phyloP scores from a whole-genome alignment of 2,888 invertebrate genomes.

The Andrena haemorrhoa region DNA sequence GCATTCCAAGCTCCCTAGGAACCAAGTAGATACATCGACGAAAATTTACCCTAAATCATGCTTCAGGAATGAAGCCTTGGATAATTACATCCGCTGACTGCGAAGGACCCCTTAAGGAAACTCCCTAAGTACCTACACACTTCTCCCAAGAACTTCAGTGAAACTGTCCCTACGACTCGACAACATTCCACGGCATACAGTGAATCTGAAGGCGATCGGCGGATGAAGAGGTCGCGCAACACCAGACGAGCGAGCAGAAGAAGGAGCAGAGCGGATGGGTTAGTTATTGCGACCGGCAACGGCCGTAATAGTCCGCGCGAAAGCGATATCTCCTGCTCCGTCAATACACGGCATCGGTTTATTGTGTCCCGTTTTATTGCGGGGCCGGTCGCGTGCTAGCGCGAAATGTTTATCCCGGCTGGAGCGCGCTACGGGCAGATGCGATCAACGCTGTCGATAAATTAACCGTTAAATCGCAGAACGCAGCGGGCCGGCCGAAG shows the following conservation, averaged over 20 bases:
- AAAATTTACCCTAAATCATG: too few relatives aligned
- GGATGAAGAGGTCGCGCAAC: not conserved
- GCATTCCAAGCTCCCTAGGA: too few relatives aligned
- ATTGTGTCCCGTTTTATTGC: constrained; percentile 57
- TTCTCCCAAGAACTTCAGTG: too few relatives aligned
- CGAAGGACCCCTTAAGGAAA: too few relatives aligned
- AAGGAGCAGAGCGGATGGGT: constrained; percentile 20
- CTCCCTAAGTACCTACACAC: too few relatives aligned
- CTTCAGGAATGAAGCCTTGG: too few relatives aligned
- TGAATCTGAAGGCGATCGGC: constrained; percentile 29
- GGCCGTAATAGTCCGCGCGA: constrained; percentile 30
- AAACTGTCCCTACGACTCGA: not conserved
- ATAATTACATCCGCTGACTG: too few relatives aligned
- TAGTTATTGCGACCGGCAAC: constrained; percentile 40
- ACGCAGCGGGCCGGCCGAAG: constrained; percentile 51
- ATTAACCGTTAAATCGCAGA: constrained; percentile 64
- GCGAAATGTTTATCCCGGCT: constrained; percentile 36
- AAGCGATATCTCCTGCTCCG: constrained; percentile 45
- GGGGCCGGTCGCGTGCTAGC: constrained; percentile 36
- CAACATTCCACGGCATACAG: not conserved
- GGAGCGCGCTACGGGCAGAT: constrained; percentile 21
- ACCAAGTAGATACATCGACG: too few relatives aligned
- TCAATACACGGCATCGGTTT: constrained; percentile 55
- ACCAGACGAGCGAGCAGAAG: constrained; percentile 13
- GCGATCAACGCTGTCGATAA: constrained; percentile 63